Evolutionary conservation across 2,113 vertebrate genomes (phyloP).

Genomic region (Lophura nycthemera): DNA sequence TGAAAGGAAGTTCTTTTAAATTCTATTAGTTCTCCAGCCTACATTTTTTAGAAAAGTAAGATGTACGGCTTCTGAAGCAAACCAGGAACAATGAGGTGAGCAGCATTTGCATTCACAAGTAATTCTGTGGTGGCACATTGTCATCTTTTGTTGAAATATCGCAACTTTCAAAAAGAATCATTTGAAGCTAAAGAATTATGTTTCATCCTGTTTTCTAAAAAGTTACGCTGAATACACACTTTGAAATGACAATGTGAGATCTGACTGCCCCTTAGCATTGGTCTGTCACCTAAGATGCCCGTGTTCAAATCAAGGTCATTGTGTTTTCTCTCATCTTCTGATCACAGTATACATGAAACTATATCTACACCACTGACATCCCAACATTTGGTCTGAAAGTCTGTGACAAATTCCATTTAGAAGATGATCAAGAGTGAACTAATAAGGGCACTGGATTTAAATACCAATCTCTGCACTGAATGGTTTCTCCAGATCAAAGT

Average conservation of each 20-base stretch:
- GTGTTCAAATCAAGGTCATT: conserved; percentile 51
- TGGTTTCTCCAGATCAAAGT: neutral
- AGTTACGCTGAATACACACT: conserved; percentile 76
- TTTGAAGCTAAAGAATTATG: conserved; percentile 81
- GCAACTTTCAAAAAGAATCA: conserved; percentile 78
- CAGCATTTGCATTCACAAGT: conserved; percentile 82
- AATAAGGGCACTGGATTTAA: conserved; percentile 31
- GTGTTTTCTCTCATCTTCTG: neutral
- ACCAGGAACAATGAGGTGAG: conserved; percentile 80
- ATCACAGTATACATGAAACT: neutral
- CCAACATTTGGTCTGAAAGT: neutral
- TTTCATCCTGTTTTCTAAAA: conserved; percentile 79
- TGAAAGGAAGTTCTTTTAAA: conserved; percentile 82
- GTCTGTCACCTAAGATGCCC: conserved; percentile 57
- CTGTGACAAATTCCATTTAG: neutral
- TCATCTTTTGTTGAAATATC: conserved; percentile 83
- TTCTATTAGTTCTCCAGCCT: conserved; percentile 82
- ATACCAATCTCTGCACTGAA: neutral
- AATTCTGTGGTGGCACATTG: conserved; percentile 81
- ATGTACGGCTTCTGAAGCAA: conserved; percentile 82
- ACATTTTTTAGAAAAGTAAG: conserved; percentile 81
- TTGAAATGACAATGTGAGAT: conserved; percentile 71
- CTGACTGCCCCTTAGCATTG: conserved; percentile 56
- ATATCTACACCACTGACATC: neutral
- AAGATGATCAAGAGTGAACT: conserved; percentile 19